Conservation (phyloP, 2,113 vertebrate genomes). For the Heterochromis multidens region DNA sequence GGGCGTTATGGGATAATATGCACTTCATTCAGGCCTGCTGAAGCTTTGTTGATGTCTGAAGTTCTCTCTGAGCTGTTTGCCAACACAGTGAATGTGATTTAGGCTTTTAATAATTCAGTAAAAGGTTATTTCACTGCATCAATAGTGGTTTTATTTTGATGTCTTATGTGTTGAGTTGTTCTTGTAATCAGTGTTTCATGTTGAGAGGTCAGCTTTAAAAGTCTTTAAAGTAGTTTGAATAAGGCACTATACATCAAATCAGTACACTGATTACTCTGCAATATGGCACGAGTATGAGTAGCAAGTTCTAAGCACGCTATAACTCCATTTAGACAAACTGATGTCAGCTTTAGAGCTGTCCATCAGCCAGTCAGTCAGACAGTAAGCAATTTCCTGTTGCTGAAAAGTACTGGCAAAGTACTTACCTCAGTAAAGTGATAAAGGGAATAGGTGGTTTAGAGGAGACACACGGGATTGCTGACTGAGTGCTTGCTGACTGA, state of each 20-base stretch:
- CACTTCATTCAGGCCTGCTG: constrained; percentile 19
- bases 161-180: not conserved
- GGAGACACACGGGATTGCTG: not conserved
- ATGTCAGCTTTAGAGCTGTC: constrained; percentile 8
- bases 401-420: constrained; percentile 36
- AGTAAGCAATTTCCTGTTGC: constrained; percentile 48
- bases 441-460: not conserved
- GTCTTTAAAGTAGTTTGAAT: not conserved
- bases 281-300: constrained; percentile 5
- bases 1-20: constrained; percentile 46
- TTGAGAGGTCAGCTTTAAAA: not conserved
- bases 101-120: not conserved
- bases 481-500: not conserved
- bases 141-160: not conserved
- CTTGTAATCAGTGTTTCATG: not conserved
- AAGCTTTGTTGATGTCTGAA: constrained; percentile 31
- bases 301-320: not conserved
- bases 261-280: constrained; percentile 31
- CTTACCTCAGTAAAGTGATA: constrained; percentile 11
- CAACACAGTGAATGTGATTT: not conserved
- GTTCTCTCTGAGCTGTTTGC: not conserved
- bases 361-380: constrained; percentile 21
- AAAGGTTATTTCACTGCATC: not conserved
- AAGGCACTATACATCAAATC: not conserved
- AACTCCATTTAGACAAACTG: constrained; percentile 11